Base-by-base conservation (phyloP, 2,797 vertebrate species). In the Garrulus glandarius region DNA sequence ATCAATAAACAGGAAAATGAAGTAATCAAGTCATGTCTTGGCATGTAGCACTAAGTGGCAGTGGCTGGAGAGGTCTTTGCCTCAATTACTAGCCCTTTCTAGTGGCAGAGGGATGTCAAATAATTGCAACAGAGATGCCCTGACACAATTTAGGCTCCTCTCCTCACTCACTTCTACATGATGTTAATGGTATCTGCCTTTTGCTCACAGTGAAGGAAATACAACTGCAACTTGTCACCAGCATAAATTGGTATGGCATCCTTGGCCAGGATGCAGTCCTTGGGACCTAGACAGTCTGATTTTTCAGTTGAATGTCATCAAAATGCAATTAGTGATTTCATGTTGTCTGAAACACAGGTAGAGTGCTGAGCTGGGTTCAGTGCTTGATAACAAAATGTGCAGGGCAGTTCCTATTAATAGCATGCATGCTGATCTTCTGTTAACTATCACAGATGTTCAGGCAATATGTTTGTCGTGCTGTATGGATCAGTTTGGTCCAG, bases 191-290 rank as follows among this genome's bases (percentile, higher is more conserved):
- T 34, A 39, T 37, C 26, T 63, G 20, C 9, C 22, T 56, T 86
- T 83, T 64, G 5, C 37, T 80, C 15, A 17, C 8, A 32, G 2
- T 23, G 30, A 84, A 83, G 61, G 24, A 50, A 80, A 44, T 32
- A 46, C 0, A 15, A 26, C 32, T 53, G 16, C 26, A 46, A 1
- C 15, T 13, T 46, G 21, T 9, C 6, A 13, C 26, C 2, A 3
- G 15, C 29, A 46, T 22, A 47, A 65, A 41, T 9, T 30, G 20
- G 6, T 15, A 37, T 2, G 1, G 17, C 7, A 70, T 23, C 11
- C 36, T 60, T 43, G 43, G 41, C 27, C 12, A 68, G 13, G 18
- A 43, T 30, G 18, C 27, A 39, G 52, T 30, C 11, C 23, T 59
- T 15, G 1, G 3, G 29, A 44, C 22, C 10, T 23, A n/a, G 27